Base-by-base conservation (phyloP, 1,140 invertebrate species). In the Penaeus vannamei region DNA sequence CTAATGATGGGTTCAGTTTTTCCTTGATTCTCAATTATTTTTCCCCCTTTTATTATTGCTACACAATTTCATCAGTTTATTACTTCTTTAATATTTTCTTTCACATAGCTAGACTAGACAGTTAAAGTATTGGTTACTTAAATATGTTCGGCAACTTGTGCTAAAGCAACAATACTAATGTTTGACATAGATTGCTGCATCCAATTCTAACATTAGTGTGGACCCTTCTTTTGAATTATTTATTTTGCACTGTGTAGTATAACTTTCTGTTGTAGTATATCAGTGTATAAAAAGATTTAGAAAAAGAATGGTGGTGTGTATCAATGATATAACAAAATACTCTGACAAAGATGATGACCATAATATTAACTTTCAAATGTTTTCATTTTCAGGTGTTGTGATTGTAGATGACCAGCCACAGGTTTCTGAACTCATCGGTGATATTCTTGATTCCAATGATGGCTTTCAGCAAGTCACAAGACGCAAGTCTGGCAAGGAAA, bases 391-490 rank as follows among this genome's bases (percentile, higher is more conserved):
- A 94, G 94, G 94, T 93, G 94, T 95, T 84, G 94, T 95, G 69
- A 93, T 95, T 61, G 94, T 95, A 91, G 94, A 95, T 92, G 94
- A 94, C 90, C 94, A 94, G 90, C 94, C 93, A 69, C 94, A 95
- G 86, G 94, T 93, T 0, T 93, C 93, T 64, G 93, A 92, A 87
- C 93, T 92, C 80, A 92, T 93, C 69, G 93, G 94, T 91, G 94
- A 94, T 90, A 92, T 93, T 81, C 93, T 93, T 92, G 94, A 94
- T 90, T 93, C 92, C 89, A 94, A 96, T 92, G 96, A 97, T 92
- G 97, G 96, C 69, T 98, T 98, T 93, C 97, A 97, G 93, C 97
- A 98, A 93, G 97, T 97, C 2, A 95, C 96, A 72, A 97, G 96
- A 64, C 97, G 97, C 92, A 97, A 97, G 92, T 91, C 92, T n/a